Percentiles rank a stretch among this genome's conserved stretches.
Conservation (phyloP, 2,888 invertebrate species). For the Melipona beecheii region DNA sequence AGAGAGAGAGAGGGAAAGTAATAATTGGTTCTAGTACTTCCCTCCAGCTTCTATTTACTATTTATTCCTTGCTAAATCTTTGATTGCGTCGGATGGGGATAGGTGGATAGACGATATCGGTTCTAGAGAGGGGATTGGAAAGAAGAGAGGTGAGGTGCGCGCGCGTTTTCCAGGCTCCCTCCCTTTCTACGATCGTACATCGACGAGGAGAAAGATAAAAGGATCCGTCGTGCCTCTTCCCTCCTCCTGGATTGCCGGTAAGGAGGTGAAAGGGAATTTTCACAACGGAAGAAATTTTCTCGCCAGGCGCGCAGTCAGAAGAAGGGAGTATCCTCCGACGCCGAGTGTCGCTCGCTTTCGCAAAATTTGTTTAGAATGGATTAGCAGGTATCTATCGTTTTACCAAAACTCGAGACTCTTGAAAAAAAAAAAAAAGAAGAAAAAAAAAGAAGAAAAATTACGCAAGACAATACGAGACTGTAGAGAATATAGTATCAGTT, state of each 20-base stretch:
- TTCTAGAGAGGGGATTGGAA: conserved; percentile 36
- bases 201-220: conserved; percentile 58
- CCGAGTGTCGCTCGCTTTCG: conserved; percentile 20
- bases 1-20: conserved; percentile 13
- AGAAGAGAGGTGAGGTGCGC: conserved; percentile 36
- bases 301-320: not conserved
- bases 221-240: conserved; percentile 46
- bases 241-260: conserved; percentile 7
- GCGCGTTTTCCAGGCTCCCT: conserved; percentile 54
- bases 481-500: not conserved
- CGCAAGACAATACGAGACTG: not conserved
- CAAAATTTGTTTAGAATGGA: conserved; percentile 25
- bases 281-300: conserved; percentile 27
- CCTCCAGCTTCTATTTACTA: conserved; percentile 44
- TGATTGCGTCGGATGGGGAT: conserved; percentile 52
- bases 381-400: conserved; percentile 8
- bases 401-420: no score
- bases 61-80: conserved; percentile 59
- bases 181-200: conserved; percentile 42
- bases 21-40: conserved; percentile 56
- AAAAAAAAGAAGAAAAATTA: not conserved
- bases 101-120: conserved; percentile 56
- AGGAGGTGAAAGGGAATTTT: conserved; percentile 19
- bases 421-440: not conserved
- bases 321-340: not conserved